Evolutionary conservation across 2,797 vertebrate genomes (phyloP).

Genomic region (Anolis apletophallus): DNA sequence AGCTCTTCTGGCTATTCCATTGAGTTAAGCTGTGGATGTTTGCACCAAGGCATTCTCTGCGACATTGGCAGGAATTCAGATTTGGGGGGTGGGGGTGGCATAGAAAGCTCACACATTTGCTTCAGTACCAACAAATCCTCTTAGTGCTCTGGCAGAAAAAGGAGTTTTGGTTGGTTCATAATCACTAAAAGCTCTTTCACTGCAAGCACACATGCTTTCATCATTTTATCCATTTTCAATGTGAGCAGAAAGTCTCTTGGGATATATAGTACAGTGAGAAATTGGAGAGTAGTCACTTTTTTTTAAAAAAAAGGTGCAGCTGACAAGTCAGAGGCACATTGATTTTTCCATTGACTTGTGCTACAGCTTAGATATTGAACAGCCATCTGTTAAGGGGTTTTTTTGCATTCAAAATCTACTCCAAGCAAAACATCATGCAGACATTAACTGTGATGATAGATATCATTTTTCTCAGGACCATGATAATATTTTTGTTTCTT

Average conservation of each 20-base stretch:
- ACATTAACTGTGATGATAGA: constrained; percentile 11
- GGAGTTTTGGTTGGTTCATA: background rate
- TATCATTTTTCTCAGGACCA: background rate
- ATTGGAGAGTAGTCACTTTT: background rate
- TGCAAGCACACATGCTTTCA: background rate
- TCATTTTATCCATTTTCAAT: background rate
- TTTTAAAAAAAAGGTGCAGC: background rate
- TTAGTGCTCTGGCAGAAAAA: background rate
- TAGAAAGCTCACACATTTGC: background rate
- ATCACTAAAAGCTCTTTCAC: background rate
- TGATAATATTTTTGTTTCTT: background rate
- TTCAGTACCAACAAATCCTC: background rate
- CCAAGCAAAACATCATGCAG: constrained; percentile 13
- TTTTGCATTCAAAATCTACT: background rate
- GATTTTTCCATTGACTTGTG: constrained; percentile 31
- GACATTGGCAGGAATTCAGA: background rate
- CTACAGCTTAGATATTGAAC: constrained; percentile 21
- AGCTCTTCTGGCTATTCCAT: background rate
- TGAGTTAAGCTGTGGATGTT: background rate
- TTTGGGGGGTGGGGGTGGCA: too few relatives aligned
- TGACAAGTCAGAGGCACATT: constrained; percentile 15
- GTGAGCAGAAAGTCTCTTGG: background rate
- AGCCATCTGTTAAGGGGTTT: background rate
- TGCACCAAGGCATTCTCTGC: background rate
- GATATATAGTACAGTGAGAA: background rate